Percentiles rank a stretch among this genome's conserved stretches.
Conservation (phyloP, 1,140 invertebrate species). For the Drosophila orena region DNA sequence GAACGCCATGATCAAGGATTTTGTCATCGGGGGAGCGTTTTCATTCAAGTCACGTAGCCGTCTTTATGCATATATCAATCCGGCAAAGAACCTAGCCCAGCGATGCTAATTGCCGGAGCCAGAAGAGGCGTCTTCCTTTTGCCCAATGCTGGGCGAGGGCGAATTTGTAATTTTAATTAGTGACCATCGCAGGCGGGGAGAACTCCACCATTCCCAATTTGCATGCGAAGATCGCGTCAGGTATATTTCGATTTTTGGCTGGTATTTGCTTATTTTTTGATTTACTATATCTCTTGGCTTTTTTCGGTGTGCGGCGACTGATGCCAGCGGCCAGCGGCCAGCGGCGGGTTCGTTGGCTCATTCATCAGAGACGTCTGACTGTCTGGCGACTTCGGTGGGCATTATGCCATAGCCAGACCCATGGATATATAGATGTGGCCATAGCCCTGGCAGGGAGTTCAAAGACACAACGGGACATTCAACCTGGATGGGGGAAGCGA, state of each 20-base stretch:
- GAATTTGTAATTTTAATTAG: slow-evolving; percentile 75
- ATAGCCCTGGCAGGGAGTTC: slow-evolving; percentile 56
- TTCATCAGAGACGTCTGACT: slow-evolving; percentile 78
- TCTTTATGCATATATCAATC: slow-evolving; percentile 71
- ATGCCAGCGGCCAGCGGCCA: slow-evolving; percentile 30
- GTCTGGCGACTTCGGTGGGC: slow-evolving; percentile 68
- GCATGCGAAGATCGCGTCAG: slow-evolving; percentile 78
- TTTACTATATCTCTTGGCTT: slow-evolving; percentile 19
- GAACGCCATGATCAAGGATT: slow-evolving; percentile 77
- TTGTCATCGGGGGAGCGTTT: slow-evolving; percentile 62
- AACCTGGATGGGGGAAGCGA: slow-evolving; percentile 66
- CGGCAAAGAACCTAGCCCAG: slow-evolving; percentile 42
- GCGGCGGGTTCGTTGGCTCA: slow-evolving; percentile 74
- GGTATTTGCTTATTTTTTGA: slow-evolving; percentile 50
- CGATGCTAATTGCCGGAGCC: slow-evolving; percentile 69
- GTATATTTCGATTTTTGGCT: slow-evolving; percentile 75
- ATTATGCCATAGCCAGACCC: slow-evolving; percentile 67
- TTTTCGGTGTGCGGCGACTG: slow-evolving; percentile 43
- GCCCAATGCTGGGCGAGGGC: slow-evolving; percentile 31
- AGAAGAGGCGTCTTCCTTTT: slow-evolving; percentile 49
- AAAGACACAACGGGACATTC: slow-evolving; percentile 82
- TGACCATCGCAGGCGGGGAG: slow-evolving; percentile 18
- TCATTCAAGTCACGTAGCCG: slow-evolving; percentile 68
- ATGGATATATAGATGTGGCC: slow-evolving; percentile 14
- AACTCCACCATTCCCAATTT: slow-evolving; percentile 43